Evolutionary conservation across 1,140 invertebrate genomes (phyloP), one percentile per base, ranked within the genome.

Genomic region (Hyphantria cunea): DNA sequence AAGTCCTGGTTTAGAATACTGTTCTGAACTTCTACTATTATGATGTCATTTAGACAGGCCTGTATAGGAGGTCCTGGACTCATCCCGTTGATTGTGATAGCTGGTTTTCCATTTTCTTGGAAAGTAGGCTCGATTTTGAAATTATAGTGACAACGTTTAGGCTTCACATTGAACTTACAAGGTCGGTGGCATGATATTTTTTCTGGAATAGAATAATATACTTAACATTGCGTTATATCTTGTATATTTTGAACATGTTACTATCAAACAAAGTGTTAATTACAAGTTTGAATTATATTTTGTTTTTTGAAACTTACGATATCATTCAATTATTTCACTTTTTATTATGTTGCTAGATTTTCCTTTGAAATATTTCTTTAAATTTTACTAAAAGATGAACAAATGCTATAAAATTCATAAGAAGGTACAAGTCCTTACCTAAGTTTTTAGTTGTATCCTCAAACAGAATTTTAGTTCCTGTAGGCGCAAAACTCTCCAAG

Each of bases 21-120:
- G 77, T 97, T 97, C 10, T 93, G 92, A 0, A 98, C 94, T 86
- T 97, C 95, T 0, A 97, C 94, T 0, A 97, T 92, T 0, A 98
- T 82, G 0, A 95, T 94, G 72, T 98, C 97, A 64, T 96, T 95
- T 71, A 96, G 92, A 70, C 96, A 98, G 0, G 97, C 96, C 86
- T 97, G 94, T 51, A 98, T 96, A 0, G 93, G 75, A 0, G 97
- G 97, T 3, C 96, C 97, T 6, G 97, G 97, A 12, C 96, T 81
- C 80, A 94, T 93, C 8, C 95, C 92, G 86, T 98, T 97, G 8
- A 96, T 94, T 0, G 94, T 93, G 13, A 96, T 63, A 3, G 70
- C 72, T 15, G 80, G 70, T 47, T 54, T 70, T 37, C 79, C 79
- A 53, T 85, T 73, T 49, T 83, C 77, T 12, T 68, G 58, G 8